Evolutionary conservation across 2,113 vertebrate genomes (phyloP).

Genomic region (Procavia capensis): DNA sequence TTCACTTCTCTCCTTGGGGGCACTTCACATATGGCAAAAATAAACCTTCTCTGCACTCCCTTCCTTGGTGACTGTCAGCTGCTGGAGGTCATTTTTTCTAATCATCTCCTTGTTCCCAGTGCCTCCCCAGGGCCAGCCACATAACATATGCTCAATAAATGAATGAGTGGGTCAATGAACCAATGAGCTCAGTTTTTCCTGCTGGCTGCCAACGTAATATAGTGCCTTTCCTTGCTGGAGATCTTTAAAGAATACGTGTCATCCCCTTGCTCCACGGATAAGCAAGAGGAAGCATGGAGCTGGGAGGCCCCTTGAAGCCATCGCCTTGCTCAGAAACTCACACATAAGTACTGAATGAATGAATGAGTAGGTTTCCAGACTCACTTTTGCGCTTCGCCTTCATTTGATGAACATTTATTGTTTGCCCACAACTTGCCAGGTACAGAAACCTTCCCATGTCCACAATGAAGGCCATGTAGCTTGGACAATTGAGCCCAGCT

Average conservation of each 20-base stretch:
- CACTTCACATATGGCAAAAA: background rate
- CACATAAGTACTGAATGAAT: background rate
- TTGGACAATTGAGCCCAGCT: background rate
- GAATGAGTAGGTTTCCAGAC: background rate
- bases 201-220: background rate
- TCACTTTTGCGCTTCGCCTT: background rate
- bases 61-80: background rate
- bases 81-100: background rate
- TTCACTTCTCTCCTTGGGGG: background rate
- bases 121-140: background rate
- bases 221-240: too few species aligned
- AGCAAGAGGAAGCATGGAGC: background rate
- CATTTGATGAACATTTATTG: background rate
- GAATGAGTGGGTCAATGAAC: background rate
- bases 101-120: accelerated
- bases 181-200: background rate
- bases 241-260: background rate
- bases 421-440: background rate
- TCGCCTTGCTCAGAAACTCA: background rate
- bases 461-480: background rate
- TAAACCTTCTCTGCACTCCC: background rate
- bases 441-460: too few species aligned
- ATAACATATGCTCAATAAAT: background rate
- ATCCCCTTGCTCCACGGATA: accelerated
- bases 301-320: background rate